Percentiles rank a stretch among this genome's conserved stretches.
Evolutionary conservation across 2,113 vertebrate species (phyloP).

Genomic region (Eubucco bourcierii): DNA sequence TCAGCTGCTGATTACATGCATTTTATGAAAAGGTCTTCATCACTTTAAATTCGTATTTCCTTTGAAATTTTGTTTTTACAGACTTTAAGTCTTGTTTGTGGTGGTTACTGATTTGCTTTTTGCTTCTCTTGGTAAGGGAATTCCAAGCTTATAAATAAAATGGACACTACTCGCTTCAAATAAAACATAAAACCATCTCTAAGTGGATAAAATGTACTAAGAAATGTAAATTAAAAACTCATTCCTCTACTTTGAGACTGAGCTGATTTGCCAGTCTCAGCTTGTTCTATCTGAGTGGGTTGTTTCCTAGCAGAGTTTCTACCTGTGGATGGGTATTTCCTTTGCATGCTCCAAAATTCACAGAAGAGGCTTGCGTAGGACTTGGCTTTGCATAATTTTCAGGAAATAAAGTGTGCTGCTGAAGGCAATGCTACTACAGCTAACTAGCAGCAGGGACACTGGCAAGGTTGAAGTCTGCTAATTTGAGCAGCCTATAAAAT

Average conservation of each 20-base stretch:
- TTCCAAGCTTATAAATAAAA: not conserved
- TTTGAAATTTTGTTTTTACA: not conserved
- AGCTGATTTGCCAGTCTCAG: not conserved
- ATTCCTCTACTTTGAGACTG: not conserved
- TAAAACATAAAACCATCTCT: not conserved
- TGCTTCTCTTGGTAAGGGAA: not conserved
- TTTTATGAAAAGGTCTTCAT: not conserved
- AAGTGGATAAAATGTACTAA: not conserved
- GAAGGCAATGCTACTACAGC: not conserved
- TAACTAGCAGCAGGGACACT: not conserved
- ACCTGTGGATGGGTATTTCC: not conserved
- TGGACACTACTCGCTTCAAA: not conserved
- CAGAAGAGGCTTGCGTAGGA: not conserved
- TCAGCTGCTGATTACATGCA: not conserved
- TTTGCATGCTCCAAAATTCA: not conserved
- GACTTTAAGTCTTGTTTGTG: not conserved
- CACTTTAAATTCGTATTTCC: not conserved
- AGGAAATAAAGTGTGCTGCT: not conserved
- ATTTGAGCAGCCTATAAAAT: not conserved
- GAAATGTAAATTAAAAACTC: not conserved
- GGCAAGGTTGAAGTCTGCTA: not conserved
- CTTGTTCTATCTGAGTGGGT: not conserved
- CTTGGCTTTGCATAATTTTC: not conserved
- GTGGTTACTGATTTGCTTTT: not conserved
- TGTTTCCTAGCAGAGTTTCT: not conserved